These are phyloP conservation scores for Mycteria americana DNA, from an alignment of 2,797 vertebrate genomes.

Conservation along the genomic window DNA sequence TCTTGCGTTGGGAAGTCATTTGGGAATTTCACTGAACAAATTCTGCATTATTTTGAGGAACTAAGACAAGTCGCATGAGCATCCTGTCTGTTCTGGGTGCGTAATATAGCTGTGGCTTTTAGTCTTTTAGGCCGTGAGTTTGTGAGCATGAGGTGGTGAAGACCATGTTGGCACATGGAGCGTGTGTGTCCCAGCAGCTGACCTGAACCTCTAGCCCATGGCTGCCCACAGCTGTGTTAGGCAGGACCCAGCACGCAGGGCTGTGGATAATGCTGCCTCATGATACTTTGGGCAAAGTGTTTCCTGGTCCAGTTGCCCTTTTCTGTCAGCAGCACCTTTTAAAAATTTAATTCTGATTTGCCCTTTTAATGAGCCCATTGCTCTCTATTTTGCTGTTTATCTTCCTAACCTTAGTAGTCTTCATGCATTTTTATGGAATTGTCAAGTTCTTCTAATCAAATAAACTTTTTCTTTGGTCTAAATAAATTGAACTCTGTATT, in stretches of 20 bases:
- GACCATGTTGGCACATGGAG: fast-evolving
- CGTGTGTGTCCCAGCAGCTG: neutral
- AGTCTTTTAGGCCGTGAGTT: neutral
- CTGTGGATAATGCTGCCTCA: neutral
- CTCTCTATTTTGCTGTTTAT: neutral
- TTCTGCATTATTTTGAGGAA: neutral
- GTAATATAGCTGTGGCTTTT: neutral
- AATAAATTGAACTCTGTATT: neutral
- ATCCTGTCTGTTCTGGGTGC: neutral
- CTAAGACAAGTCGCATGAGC: neutral
- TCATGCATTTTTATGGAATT: neutral
- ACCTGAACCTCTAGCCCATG: neutral
- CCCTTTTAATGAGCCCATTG: neutral
- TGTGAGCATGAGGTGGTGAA: neutral
- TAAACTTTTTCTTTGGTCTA: neutral
- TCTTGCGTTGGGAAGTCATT: neutral
- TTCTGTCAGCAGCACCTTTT: neutral
- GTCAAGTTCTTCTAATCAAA: neutral
- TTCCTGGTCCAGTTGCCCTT: neutral
- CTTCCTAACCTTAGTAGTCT: neutral
- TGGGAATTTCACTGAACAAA: neutral
- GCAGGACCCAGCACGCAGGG: neutral
- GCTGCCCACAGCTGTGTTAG: neutral
- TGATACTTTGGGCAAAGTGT: neutral
- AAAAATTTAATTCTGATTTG: neutral